phyloP scores from a whole-genome alignment of 2,113 vertebrate genomes.

The Nasalis larvatus region DNA sequence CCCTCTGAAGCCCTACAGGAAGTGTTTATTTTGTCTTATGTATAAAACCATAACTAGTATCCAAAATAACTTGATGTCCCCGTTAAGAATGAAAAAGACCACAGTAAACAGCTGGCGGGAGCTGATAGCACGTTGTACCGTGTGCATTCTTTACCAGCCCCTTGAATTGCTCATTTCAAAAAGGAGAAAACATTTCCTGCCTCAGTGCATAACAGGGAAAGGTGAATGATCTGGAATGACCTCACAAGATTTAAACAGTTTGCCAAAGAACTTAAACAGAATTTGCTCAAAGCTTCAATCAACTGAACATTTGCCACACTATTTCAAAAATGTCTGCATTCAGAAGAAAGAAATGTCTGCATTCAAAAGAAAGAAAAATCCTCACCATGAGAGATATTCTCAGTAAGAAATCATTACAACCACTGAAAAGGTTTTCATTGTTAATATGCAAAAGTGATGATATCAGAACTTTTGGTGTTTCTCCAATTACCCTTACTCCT shows the following conservation, averaged over 20 bases:
- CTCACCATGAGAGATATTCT: neutral
- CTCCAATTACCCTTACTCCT: neutral
- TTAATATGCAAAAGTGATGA: neutral
- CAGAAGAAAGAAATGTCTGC: slow-evolving; percentile 52
- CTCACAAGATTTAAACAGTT: slow-evolving; percentile 71
- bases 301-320: slow-evolving; percentile 60
- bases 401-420: slow-evolving; percentile 28
- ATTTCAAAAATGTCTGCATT: slow-evolving; percentile 31
- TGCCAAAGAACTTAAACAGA: slow-evolving; percentile 61
- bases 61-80: slow-evolving; percentile 76
- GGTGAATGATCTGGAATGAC: slow-evolving; percentile 80
- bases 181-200: slow-evolving; percentile 86
- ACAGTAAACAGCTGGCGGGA: slow-evolving; percentile 82
- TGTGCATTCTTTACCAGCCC: slow-evolving; percentile 71
- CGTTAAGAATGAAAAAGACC: slow-evolving; percentile 63
- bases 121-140: slow-evolving; percentile 75
- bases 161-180: slow-evolving; percentile 78
- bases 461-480: neutral
- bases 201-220: slow-evolving; percentile 79
- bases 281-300: slow-evolving; percentile 71
- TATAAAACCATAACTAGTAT: slow-evolving; percentile 53
- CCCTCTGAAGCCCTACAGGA: slow-evolving; percentile 65
- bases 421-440: neutral
- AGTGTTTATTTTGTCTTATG: slow-evolving; percentile 76
- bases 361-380: slow-evolving; percentile 69